A percentile compares a stretch with the other conserved stretches of the same genome.
These are phyloP conservation scores for Stenotaenia linearis DNA, from an alignment of 2,888 invertebrate genomes.

Conservation along the genomic window DNA sequence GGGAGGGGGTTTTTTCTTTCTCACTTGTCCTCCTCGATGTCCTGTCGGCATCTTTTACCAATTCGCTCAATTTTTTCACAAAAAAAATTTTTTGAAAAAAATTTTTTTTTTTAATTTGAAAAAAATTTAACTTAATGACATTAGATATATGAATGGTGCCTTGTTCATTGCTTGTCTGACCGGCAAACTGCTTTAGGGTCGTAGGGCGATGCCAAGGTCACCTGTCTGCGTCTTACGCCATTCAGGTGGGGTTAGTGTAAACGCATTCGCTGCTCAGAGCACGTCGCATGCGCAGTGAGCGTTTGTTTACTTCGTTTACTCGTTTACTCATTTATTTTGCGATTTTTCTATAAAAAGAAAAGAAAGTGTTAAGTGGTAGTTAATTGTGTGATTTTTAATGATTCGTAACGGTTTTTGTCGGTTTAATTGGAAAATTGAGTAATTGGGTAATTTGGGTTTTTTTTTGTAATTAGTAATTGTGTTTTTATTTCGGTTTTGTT, in stretches of 20 bases:
- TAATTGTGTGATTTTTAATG: not conserved
- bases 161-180: not conserved
- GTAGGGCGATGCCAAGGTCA: conserved; percentile 6
- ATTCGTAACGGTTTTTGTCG: not conserved
- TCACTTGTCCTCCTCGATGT: not conserved
- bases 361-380: not conserved
- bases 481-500: not conserved
- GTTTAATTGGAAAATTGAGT: not conserved
- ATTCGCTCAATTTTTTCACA: not conserved
- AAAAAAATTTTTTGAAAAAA: no score
- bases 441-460: not conserved
- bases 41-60: not conserved
- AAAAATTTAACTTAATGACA: not conserved
- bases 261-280: not conserved
- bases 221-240: not conserved
- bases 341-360: not conserved
- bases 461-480: not conserved
- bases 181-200: conserved; percentile 4
- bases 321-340: not conserved
- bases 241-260: not conserved
- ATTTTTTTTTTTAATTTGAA: not conserved
- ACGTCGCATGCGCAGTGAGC: not conserved
- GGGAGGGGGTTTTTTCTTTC: not conserved
- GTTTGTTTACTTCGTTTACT: not conserved
- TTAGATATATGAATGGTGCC: not conserved